Base-by-base conservation (phyloP, 2,113 vertebrate species). In the Oreotrochilus melanogaster region DNA sequence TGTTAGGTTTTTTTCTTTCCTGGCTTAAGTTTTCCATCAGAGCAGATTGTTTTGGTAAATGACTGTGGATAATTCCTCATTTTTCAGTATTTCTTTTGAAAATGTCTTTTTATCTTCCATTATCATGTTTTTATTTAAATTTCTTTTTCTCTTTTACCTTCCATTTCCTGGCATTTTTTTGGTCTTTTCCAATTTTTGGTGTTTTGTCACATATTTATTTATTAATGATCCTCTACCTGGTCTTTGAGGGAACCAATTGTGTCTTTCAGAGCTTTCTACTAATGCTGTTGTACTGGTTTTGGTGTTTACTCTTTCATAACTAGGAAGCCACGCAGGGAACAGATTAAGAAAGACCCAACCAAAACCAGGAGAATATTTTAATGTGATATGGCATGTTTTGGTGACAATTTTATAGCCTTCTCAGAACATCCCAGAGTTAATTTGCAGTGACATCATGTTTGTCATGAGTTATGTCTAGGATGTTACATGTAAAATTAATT, bases 191-290 rank as follows among this genome's bases (percentile, higher is more conserved):
- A 23, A 5, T 50, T 48, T 66, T 66, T 66, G 3, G 3, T 61
- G 18, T 53, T 89, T 35, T 18, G 5, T 47, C 6, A 31, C 1
- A 3, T 48, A 22, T 27, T 33, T 48, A 22, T 27, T 33, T 37
- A 31, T 9, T 33, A 11, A n/a, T 64, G 3, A 14, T 6, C 1
- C 1, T 61, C 35, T 61, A 71, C 1, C 1, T 2, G 1, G 3
- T 39, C 5, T 71, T 83, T 37, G 13, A 71, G 9, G 4, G 3
- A 37, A 43, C 42, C 19, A 1, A 28, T 64, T 70, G 6, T 54
- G 18, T 56, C 22, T 71, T 62, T 43, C 17, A 6, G 6, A 89
- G 21, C 2, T 37, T 79, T 37, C 7, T 33, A 9, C 42, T 61
- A 9, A 1, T 27, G 6, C 2, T 66, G 4, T 19, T 76, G 1